Conservation (phyloP, 2,888 invertebrate species). For the Sthenelais limicola region DNA sequence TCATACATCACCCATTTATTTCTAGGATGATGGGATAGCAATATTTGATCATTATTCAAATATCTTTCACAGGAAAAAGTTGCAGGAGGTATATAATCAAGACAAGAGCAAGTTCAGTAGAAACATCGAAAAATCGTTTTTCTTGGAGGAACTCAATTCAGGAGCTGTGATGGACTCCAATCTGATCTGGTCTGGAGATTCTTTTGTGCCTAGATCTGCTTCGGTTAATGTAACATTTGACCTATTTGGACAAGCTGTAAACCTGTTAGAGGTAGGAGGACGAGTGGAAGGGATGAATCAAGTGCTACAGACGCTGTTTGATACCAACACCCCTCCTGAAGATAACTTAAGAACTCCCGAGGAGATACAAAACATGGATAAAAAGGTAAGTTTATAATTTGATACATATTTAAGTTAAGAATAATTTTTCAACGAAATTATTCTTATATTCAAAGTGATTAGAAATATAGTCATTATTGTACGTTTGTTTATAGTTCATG, state of each 20-base stretch:
- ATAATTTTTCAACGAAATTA: too few species aligned
- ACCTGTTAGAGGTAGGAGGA: constrained; percentile 85
- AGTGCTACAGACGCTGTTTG: constrained; percentile 82
- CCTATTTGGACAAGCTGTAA: constrained; percentile 85
- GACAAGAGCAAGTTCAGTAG: constrained; percentile 92
- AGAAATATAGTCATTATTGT: neutral
- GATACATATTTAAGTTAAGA: too few species aligned
- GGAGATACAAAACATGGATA: neutral
- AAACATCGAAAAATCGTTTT: constrained; percentile 84
- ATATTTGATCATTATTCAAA: too few species aligned
- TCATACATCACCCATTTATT: too few species aligned
- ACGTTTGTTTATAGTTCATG: too few species aligned
- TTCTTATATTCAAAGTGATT: too few species aligned
- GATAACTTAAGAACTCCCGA: neutral
- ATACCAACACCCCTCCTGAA: constrained; percentile 3
- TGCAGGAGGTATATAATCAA: constrained; percentile 86
- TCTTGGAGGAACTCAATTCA: constrained; percentile 87
- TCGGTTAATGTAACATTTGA: constrained; percentile 70
- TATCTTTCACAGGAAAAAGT: constrained; percentile 84
- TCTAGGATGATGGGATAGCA: too few species aligned
- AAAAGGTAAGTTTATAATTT: neutral
- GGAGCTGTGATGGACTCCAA: constrained; percentile 67
- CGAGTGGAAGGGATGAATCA: constrained; percentile 90
- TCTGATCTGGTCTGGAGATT: constrained; percentile 68
- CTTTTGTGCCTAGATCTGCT: constrained; percentile 70